These are phyloP conservation scores for Ranitomeya imitator DNA, from an alignment of 2,113 vertebrate species.

Conservation along the genomic window DNA sequence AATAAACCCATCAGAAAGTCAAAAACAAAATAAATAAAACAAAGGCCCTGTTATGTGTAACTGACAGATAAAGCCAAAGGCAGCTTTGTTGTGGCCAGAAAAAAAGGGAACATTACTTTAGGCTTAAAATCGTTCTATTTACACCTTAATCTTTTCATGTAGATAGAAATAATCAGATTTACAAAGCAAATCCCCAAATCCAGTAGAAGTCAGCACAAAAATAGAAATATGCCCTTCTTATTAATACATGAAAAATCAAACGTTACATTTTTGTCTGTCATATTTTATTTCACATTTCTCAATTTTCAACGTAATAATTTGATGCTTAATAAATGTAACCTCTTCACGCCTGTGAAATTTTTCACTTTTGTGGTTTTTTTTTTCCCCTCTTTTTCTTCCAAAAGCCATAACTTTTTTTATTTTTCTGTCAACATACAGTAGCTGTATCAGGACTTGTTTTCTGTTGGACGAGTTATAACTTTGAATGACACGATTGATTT, in stretches of 20 bases:
- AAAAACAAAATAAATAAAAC: constrained; percentile 35
- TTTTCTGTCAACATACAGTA: no score
- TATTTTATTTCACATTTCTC: neutral
- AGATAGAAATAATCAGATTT: neutral
- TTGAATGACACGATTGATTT: no score
- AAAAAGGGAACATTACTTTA: neutral
- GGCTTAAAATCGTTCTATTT: neutral
- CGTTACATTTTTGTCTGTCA: neutral
- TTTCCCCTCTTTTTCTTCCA: no score
- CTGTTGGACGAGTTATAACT: no score
- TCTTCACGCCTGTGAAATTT: neutral
- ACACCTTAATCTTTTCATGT: constrained; percentile 9
- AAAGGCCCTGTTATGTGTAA: neutral
- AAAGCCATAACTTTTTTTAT: no score
- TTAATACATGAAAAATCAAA: neutral
- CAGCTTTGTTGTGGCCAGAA: neutral
- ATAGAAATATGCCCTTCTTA: neutral
- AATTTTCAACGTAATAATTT: neutral
- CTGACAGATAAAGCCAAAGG: constrained; percentile 30
- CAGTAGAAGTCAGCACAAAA: neutral
- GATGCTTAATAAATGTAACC: no score
- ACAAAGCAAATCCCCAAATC: neutral
- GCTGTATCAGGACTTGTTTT: no score
- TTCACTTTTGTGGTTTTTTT: neutral
- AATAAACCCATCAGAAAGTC: constrained; percentile 16